Conservation (phyloP, 2,113 vertebrate genomes). For the human region DNA sequence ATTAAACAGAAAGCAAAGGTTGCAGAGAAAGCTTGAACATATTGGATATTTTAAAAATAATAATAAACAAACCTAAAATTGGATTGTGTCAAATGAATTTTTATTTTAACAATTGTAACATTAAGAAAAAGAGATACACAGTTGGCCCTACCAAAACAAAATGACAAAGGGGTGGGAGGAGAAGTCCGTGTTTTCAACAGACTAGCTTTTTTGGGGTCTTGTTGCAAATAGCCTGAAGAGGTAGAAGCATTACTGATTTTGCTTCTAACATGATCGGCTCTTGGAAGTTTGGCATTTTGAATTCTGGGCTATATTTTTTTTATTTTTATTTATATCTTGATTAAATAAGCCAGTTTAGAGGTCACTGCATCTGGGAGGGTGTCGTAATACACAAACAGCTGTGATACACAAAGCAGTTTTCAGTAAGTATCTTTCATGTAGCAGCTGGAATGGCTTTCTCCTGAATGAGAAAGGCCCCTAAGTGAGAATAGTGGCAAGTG, state of each 20-base stretch:
- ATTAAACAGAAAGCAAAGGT: conserved; percentile 64
- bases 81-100: not conserved
- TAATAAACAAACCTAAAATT: conserved; percentile 25
- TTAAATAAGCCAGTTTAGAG: conserved; percentile 73
- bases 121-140: not conserved
- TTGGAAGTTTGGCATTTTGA: conserved; percentile 50
- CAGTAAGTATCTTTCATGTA: not conserved
- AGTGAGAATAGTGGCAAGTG: not conserved
- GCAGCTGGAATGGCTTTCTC: conserved; percentile 67
- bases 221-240: conserved; percentile 57
- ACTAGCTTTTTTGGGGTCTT: conserved; percentile 52
- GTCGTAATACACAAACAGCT: conserved; percentile 71
- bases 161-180: not conserved
- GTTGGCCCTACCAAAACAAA: not conserved
- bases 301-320: not conserved
- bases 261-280: conserved; percentile 44
- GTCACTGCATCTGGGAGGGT: conserved; percentile 59
- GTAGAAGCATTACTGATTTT: conserved; percentile 21
- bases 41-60: conserved; percentile 39
- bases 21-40: not conserved
- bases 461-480: conserved; percentile 43
- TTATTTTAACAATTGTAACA: not conserved
- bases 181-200: conserved; percentile 70
- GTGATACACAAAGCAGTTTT: conserved; percentile 60
- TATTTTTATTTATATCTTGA: conserved; percentile 66